Evolutionary conservation across 2,888 invertebrate genomes (phyloP).

Genomic region (Actias luna): DNA sequence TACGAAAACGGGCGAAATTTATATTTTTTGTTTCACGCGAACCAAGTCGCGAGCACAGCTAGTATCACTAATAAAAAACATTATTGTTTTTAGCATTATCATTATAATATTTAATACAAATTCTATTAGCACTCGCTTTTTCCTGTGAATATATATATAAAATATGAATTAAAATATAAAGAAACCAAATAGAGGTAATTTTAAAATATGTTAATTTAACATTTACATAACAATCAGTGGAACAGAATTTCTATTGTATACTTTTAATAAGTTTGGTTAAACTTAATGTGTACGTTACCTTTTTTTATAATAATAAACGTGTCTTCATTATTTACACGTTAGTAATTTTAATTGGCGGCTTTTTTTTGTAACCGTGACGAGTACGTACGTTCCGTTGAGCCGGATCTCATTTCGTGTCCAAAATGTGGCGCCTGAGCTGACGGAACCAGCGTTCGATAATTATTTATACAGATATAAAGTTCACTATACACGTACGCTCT

Average conservation of each 20-base stretch:
- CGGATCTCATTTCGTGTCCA: constrained; percentile 48
- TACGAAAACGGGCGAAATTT: too few relatives aligned
- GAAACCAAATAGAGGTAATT: too few relatives aligned
- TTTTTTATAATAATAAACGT: not conserved
- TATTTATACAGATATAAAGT: constrained; percentile 44
- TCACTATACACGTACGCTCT: constrained; percentile 2
- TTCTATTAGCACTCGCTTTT: too few relatives aligned
- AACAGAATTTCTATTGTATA: not conserved
- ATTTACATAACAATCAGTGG: not conserved
- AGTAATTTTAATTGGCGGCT: constrained; percentile 3
- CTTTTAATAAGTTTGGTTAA: not conserved
- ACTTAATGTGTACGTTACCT: not conserved
- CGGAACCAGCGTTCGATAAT: constrained; percentile 44
- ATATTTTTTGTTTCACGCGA: too few relatives aligned
- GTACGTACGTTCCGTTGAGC: constrained; percentile 26
- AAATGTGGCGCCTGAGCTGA: constrained; percentile 64
- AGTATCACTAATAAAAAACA: too few relatives aligned
- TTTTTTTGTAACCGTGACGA: constrained; percentile 13
- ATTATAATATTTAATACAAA: too few relatives aligned
- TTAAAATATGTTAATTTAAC: not conserved
- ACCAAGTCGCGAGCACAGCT: too few relatives aligned
- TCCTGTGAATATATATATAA: too few relatives aligned
- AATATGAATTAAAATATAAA: too few relatives aligned
- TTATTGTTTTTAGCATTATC: too few relatives aligned
- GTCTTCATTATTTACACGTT: constrained; percentile 7